Conservation (phyloP, 2,888 invertebrate genomes). For the Agonopterix subpropinquella region DNA sequence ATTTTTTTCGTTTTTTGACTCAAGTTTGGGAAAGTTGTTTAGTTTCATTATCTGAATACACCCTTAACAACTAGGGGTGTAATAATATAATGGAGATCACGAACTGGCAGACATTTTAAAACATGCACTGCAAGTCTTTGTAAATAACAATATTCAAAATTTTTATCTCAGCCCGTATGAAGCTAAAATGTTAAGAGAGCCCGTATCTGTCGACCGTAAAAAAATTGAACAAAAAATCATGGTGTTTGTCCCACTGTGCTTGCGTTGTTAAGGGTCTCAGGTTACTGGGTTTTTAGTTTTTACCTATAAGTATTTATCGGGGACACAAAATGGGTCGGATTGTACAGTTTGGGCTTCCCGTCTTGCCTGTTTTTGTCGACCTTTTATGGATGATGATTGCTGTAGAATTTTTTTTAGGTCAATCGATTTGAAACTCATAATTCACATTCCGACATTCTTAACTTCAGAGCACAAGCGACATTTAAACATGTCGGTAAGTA, state of each 20-base stretch:
- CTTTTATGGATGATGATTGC: too few relatives aligned
- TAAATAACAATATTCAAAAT: constrained; percentile 19
- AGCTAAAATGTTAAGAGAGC: constrained; percentile 14
- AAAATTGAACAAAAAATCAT: constrained; percentile 2
- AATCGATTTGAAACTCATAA: too few relatives aligned
- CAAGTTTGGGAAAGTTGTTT: too few relatives aligned
- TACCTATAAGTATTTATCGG: not conserved
- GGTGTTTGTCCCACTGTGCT: not conserved
- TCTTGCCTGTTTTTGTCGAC: not conserved
- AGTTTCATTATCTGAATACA: too few relatives aligned
- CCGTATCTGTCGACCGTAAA: constrained; percentile 17
- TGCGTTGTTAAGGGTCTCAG: constrained; percentile 5
- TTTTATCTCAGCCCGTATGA: constrained; percentile 16
- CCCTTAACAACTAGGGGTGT: too few relatives aligned
- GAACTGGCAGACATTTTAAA: too few relatives aligned
- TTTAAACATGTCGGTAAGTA: too few relatives aligned
- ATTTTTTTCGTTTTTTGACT: too few relatives aligned
- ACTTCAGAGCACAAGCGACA: too few relatives aligned
- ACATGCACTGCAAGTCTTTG: not conserved
- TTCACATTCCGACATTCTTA: too few relatives aligned
- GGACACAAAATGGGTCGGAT: not conserved
- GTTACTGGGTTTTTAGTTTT: constrained; percentile 11
- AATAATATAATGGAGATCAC: too few relatives aligned
- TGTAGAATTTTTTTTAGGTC: too few relatives aligned
- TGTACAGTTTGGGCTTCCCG: constrained; percentile 1